Evolutionary conservation across 2,888 invertebrate species (phyloP), one percentile per base, ranked within the genome.

Genomic region (Sisyra terminalis): DNA sequence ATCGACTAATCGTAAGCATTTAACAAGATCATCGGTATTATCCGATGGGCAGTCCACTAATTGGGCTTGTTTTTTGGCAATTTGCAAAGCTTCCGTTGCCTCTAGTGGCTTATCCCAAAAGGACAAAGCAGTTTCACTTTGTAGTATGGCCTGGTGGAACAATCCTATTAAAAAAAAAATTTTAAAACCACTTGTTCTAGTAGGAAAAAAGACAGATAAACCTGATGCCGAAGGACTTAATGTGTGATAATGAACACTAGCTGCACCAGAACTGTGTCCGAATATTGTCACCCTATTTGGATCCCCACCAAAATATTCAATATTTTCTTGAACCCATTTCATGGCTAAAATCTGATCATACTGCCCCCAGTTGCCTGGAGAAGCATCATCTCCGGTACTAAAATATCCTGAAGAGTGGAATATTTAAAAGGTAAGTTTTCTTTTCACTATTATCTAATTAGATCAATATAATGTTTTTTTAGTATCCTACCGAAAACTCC

Each of bases 281-380:
- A 65, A 64, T 42, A 69, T 51, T 1, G 68, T 69, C 1, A 69
- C 63, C 16, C 48, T 52, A 0, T 56, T 47, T n/a, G 47, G 58
- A 49, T 67, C 55, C 1, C 69, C 69, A 2, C 63, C 63, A 46
- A 69, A 70, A 31, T 48, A 44, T 2, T 47, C 49, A 34, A 69
- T 68, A 46, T 68, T 60, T 1, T 57, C 53, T 37, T 63, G 56
- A 3, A 69, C 60, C 67, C 67, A 70, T 46, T 58, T 57, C 29
- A 69, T 48, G 0, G 61, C 67, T 13, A 61, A 46, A 10, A 60
- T 56, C 52, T 69, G 69, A 54, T 69, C 69, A 51, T 70, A 70
- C 0, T 68, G 50, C 0, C 58, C 69, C 48, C 63, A 66, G 47
- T 70, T 70, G 0, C 69, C 69, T 0, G 67, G 60, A 39, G 67